Evolutionary conservation across 2,888 invertebrate genomes (phyloP), one percentile per base, ranked within the genome.

Genomic region (Octodonta nipae): DNA sequence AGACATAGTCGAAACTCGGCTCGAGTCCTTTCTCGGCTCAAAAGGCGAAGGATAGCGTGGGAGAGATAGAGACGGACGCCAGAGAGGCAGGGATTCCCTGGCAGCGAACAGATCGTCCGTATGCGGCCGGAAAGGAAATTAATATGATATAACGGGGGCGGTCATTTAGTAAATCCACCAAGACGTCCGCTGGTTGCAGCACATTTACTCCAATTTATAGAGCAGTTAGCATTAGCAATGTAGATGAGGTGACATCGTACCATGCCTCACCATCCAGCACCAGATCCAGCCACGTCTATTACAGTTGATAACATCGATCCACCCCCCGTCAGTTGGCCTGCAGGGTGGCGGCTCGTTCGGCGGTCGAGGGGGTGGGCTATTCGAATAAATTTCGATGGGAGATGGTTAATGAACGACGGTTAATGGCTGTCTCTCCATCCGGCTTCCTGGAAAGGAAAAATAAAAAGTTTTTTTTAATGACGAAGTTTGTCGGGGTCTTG

Each of bases 171-270:
- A 22, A 22, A 22, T 22, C 22, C 22, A 22, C 22, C 22, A 22
- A 22, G 22, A 22, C 22, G 22, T 22, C 22, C 22, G 22, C 4
- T 22, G 10, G 22, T 11, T 22, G 22, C 22, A 4, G 22, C 22
- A 22, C 22, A 22, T 22, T 22, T 22, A 11, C 35, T 38, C 35
- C 46, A 45, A 54, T 54, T 54, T 54, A 54, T 52, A 43, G 49
- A 43, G 49, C 47, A 45, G 52, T 52, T 52, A 49, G 38, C 50
- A 54, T 54, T 52, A 48, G 54, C 51, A 52, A 43, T 54, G 49
- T 49, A 54, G 48, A 54, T 54, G 50, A 52, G 49, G 43, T 47
- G 47, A 45, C 48, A 45, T 40, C 34, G 38, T 36, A 22, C 10
- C 22, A n/a, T n/a, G n/a, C n/a, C n/a, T n/a, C n/a, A n/a, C n/a